Conservation (phyloP, 2,113 vertebrate genomes). For the Camelus bactrianus region DNA sequence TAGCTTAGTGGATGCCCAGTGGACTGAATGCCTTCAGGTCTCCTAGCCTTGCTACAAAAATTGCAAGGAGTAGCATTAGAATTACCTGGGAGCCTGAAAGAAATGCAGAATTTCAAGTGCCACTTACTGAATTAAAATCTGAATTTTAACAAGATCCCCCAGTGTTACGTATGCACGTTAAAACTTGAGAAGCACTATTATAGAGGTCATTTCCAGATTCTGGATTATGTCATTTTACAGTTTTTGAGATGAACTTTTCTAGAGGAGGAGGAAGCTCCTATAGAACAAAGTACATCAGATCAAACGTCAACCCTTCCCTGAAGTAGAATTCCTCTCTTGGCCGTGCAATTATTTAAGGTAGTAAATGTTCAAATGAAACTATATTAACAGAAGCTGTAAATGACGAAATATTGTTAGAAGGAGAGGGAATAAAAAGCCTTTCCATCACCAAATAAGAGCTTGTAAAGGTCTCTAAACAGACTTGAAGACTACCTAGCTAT, state of each 20-base stretch:
- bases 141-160: slow-evolving; percentile 29
- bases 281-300: not conserved
- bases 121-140: not conserved
- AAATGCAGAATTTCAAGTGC: not conserved
- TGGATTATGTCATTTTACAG: slow-evolving; percentile 7
- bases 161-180: not conserved
- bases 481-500: not conserved
- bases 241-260: slow-evolving; percentile 9
- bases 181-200: not conserved
- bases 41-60: not conserved
- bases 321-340: slow-evolving; percentile 38
- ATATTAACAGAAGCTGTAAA: slow-evolving; percentile 45
- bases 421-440: not conserved
- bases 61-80: accelerated
- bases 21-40: not conserved
- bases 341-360: slow-evolving; percentile 32
- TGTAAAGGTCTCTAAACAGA: not conserved
- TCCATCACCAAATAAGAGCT: not conserved
- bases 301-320: not conserved
- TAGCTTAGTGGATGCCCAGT: not conserved
- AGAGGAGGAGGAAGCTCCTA: not conserved
- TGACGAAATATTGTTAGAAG: slow-evolving; percentile 1
- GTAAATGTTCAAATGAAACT: slow-evolving; percentile 29
- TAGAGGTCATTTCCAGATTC: slow-evolving; percentile 38
- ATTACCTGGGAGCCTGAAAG: not conserved